These are phyloP conservation scores for Spodoptera exigua DNA, from an alignment of 2,888 invertebrate genomes.

Conservation along the genomic window DNA sequence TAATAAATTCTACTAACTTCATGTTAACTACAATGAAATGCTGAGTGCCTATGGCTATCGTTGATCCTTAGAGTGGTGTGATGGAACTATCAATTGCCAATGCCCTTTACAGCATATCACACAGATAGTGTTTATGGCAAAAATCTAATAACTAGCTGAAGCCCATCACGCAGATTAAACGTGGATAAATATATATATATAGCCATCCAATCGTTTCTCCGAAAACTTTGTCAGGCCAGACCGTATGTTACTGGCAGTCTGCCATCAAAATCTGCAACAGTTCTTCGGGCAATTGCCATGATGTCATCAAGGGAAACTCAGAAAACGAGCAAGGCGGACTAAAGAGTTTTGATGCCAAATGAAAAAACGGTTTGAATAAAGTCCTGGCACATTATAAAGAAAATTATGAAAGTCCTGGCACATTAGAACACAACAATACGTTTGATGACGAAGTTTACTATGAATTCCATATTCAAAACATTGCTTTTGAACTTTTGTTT, in stretches of 20 bases:
- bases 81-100: slow-evolving; percentile 43
- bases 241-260: slow-evolving; percentile 47
- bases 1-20: too few species aligned
- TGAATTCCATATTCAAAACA: slow-evolving; percentile 17
- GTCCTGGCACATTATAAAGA: slow-evolving; percentile 16
- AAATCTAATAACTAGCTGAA: slow-evolving; percentile 31
- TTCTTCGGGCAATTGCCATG: slow-evolving; percentile 44
- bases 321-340: slow-evolving; percentile 27
- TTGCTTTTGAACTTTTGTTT: slow-evolving; percentile 10
- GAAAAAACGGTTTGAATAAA: slow-evolving; percentile 8
- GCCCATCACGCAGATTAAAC: slow-evolving; percentile 35
- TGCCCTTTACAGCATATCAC: slow-evolving; percentile 37
- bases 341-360: slow-evolving; percentile 33
- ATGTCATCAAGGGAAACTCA: slow-evolving; percentile 31
- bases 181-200: slow-evolving; percentile 50
- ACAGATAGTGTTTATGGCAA: slow-evolving; percentile 29
- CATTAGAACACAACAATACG: slow-evolving; percentile 21
- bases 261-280: slow-evolving; percentile 45
- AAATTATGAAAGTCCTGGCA: slow-evolving; percentile 11
- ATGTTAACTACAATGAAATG: not conserved
- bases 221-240: slow-evolving; percentile 46
- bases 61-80: slow-evolving; percentile 5
- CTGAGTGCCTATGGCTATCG: slow-evolving; percentile 19
- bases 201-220: slow-evolving; percentile 34
- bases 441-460: slow-evolving; percentile 6